These are phyloP conservation scores for Hyppa rectilinea DNA, from an alignment of 2,888 invertebrate species.

Conservation along the genomic window DNA sequence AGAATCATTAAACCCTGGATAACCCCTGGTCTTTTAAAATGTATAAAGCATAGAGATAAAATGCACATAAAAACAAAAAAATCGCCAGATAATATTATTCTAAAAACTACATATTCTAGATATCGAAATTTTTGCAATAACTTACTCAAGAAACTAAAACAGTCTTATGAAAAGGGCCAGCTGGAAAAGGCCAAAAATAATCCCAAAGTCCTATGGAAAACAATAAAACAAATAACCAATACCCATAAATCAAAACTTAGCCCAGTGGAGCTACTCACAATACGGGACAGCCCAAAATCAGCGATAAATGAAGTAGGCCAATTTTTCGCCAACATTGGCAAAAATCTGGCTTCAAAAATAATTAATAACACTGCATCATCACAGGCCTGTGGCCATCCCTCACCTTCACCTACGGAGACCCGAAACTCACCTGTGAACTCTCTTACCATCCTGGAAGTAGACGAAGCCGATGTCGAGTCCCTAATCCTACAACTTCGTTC, in stretches of 20 bases:
- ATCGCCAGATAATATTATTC: slow-evolving; percentile 6
- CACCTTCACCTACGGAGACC: not conserved
- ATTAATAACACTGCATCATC: not conserved
- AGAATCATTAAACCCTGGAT: slow-evolving; percentile 11
- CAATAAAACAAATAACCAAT: slow-evolving; percentile 1
- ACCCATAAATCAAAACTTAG: not conserved
- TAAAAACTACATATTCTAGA: not conserved
- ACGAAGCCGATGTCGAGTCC: too few species aligned
- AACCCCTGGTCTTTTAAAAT: too few species aligned
- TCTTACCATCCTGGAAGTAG: not conserved
- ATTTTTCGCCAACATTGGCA: slow-evolving; percentile 2
- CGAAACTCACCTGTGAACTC: slow-evolving; percentile 5
- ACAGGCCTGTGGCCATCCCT: too few species aligned
- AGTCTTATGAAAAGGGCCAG: not conserved
- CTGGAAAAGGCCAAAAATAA: too few species aligned
- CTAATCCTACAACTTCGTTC: too few species aligned
- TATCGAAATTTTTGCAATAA: not conserved
- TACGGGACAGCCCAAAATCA: not conserved
- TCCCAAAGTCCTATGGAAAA: too few species aligned
- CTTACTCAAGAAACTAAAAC: not conserved
- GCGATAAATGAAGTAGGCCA: not conserved
- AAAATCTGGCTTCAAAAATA: slow-evolving; percentile 9
- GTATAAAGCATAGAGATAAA: not conserved
- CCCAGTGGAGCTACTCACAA: not conserved
- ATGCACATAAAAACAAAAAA: slow-evolving; percentile 3